Percentiles rank a stretch among this genome's conserved stretches.
Evolutionary conservation across 2,113 vertebrate genomes (phyloP).

Genomic region (Phaethon lepturus): DNA sequence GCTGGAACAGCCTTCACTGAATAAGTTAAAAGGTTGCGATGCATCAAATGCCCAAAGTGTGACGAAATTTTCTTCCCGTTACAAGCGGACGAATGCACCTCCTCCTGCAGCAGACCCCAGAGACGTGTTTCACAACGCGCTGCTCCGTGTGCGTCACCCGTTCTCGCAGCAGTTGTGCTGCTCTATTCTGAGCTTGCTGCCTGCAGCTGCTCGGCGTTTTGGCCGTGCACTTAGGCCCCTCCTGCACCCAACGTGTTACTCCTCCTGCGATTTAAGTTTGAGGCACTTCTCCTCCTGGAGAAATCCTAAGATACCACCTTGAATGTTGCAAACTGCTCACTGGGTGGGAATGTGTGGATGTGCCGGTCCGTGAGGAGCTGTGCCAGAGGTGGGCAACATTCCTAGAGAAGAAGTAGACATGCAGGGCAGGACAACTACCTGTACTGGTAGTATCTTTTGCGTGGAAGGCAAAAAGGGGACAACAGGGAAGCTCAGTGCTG

Average conservation of each 20-base stretch:
- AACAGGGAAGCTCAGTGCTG: background rate
- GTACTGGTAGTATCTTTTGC: background rate
- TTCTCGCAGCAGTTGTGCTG: background rate
- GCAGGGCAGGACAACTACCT: background rate
- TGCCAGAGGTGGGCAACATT: background rate
- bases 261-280: background rate
- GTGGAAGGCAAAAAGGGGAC: background rate
- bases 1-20: background rate
- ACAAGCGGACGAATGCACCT: background rate
- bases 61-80: background rate
- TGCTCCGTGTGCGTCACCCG: background rate
- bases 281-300: background rate
- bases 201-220: background rate
- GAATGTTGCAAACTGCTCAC: background rate
- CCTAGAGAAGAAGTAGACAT: background rate
- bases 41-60: background rate
- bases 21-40: background rate
- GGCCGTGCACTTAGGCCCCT: fast-evolving
- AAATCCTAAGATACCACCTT: background rate
- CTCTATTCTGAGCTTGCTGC: background rate
- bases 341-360: background rate
- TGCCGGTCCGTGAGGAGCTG: background rate
- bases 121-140: fast-evolving
- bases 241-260: background rate
- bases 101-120: background rate